These are phyloP conservation scores for Trididemnum nubilum DNA, from an alignment of 23 tunicate genomes.

Conservation along the genomic window DNA sequence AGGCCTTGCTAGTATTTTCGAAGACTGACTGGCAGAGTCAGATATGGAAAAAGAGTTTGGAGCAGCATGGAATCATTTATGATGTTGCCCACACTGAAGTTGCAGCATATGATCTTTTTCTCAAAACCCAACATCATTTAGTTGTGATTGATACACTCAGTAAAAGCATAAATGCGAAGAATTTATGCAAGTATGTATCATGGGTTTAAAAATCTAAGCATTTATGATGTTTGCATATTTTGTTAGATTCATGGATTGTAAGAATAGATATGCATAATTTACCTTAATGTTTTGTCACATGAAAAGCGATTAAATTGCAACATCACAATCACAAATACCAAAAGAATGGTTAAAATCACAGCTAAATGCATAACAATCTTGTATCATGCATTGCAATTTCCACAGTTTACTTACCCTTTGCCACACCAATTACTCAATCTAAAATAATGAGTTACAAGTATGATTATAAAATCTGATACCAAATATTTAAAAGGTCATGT, in stretches of 20 bases:
- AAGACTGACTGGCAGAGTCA: slow-evolving; percentile 44
- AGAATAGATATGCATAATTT: background rate
- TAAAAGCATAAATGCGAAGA: background rate
- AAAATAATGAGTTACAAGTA: too few relatives aligned
- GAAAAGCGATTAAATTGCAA: too few relatives aligned
- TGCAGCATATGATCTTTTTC: slow-evolving; percentile 25
- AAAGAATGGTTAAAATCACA: too few relatives aligned
- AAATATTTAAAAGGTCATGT: too few relatives aligned
- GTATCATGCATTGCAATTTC: too few relatives aligned
- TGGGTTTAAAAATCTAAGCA: background rate
- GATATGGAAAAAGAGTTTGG: slow-evolving; percentile 6
- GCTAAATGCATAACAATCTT: too few relatives aligned
- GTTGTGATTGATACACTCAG: slow-evolving; percentile 39
- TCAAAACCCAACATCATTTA: slow-evolving; percentile 43
- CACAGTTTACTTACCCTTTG: too few relatives aligned
- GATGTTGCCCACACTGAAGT: slow-evolving; percentile 25
- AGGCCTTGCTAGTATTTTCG: slow-evolving; percentile 55
- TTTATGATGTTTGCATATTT: background rate
- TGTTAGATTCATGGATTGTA: background rate
- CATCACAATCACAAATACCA: too few relatives aligned
- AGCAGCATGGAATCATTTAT: slow-evolving; percentile 13
- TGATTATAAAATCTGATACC: too few relatives aligned
- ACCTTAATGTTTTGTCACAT: too few relatives aligned
- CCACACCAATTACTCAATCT: too few relatives aligned
- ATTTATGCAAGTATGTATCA: slow-evolving; percentile 33